Conservation (phyloP, 2,888 invertebrate genomes). For the Erebia palarica region DNA sequence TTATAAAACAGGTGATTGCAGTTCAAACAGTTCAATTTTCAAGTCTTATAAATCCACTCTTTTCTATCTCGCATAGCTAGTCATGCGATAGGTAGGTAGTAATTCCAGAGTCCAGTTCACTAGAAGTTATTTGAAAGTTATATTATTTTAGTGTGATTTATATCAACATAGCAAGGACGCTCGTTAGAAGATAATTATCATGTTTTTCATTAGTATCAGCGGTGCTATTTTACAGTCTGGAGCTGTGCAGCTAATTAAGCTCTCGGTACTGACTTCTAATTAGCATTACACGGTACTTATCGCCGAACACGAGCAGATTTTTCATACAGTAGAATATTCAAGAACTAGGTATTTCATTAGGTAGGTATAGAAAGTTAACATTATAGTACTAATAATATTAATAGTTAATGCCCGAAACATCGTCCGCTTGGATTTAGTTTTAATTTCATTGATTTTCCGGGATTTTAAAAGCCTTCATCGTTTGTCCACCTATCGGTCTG, state of each 20-base stretch:
- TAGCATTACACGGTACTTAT: constrained; percentile 29
- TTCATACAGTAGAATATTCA: constrained; percentile 10
- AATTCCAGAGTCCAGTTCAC: background rate
- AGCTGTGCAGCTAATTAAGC: constrained; percentile 33
- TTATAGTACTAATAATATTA: background rate
- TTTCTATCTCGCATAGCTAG: too few species aligned
- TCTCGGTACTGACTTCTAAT: constrained; percentile 30
- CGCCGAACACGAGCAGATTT: constrained; percentile 9
- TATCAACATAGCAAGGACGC: constrained; percentile 22
- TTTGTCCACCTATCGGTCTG: too few species aligned
- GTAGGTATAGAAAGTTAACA: background rate
- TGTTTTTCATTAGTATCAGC: constrained; percentile 35
- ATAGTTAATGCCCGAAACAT: too few species aligned
- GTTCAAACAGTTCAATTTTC: too few species aligned
- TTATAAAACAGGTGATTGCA: too few species aligned
- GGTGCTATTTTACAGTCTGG: constrained; percentile 32
- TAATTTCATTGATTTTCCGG: too few species aligned
- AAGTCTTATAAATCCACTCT: too few species aligned
- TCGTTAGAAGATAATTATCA: constrained; percentile 31
- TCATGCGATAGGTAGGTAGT: background rate
- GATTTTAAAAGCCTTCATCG: too few species aligned
- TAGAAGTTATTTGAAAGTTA: background rate
- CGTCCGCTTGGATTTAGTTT: too few species aligned
- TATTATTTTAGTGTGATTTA: constrained; percentile 12
- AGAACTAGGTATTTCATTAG: background rate